Conservation (phyloP, 1,140 invertebrate genomes). For the Drosophila santomea region DNA sequence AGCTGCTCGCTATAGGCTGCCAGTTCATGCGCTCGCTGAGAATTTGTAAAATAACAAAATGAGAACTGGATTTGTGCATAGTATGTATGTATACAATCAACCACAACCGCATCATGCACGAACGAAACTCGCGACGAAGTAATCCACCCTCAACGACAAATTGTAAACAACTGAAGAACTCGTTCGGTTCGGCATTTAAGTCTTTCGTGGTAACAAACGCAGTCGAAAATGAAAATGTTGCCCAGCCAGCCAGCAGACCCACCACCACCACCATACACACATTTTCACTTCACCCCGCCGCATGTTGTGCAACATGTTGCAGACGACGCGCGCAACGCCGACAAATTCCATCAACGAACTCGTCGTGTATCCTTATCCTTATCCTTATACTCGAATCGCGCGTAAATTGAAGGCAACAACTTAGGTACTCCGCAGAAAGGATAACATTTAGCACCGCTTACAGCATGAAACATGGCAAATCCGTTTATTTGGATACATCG, state of each 20-base stretch:
- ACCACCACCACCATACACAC: slow-evolving; percentile 6
- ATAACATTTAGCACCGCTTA: not conserved
- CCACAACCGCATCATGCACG: slow-evolving; percentile 12
- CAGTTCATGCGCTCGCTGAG: slow-evolving; percentile 9
- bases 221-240: slow-evolving; percentile 3
- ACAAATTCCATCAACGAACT: no score
- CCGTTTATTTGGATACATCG: slow-evolving; percentile 26
- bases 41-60: slow-evolving; percentile 13
- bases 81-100: slow-evolving; percentile 18
- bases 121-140: slow-evolving; percentile 10
- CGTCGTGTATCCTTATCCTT: no score
- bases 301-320: slow-evolving; percentile 14
- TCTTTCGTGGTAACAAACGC: slow-evolving; percentile 9
- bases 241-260: slow-evolving; percentile 1
- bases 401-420: no score
- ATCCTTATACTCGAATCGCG: no score
- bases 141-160: slow-evolving; percentile 9
- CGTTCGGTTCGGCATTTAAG: slow-evolving; percentile 13
- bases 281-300: not conserved
- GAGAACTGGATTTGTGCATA: slow-evolving; percentile 17
- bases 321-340: not conserved
- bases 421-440: no score
- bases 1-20: slow-evolving; percentile 1
- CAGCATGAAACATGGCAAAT: slow-evolving; percentile 1
- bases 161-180: slow-evolving; percentile 18